A percentile compares a stretch with the other conserved stretches of the same genome.
phyloP scores from a whole-genome alignment of 2,797 vertebrate genomes.

The Cottoperca gobio region DNA sequence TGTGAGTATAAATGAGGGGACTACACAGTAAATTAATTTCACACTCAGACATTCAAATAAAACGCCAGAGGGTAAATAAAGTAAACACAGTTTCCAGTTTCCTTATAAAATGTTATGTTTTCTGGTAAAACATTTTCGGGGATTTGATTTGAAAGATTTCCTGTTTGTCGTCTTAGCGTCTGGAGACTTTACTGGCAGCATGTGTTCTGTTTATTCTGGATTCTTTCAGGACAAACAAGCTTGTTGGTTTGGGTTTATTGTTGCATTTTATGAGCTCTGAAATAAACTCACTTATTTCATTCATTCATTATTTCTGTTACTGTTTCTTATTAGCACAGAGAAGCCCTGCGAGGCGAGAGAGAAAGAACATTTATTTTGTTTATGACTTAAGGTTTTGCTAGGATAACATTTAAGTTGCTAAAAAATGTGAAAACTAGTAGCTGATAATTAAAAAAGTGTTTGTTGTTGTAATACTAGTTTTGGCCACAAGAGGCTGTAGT shows the following conservation, averaged over 20 bases:
- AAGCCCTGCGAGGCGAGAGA: too few relatives aligned
- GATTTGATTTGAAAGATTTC: background rate
- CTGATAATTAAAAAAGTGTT: too few relatives aligned
- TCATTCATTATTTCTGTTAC: background rate
- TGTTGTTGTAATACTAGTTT: too few relatives aligned
- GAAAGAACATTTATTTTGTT: too few relatives aligned
- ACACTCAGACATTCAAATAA: background rate
- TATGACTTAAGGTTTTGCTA: too few relatives aligned
- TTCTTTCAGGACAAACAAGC: background rate
- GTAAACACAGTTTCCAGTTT: background rate
- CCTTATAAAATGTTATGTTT: background rate
- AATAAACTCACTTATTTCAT: conserved; percentile 79
- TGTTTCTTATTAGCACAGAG: conserved; percentile 1
- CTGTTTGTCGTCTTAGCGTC: background rate
- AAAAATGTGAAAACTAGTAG: too few relatives aligned
- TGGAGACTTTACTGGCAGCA: too few relatives aligned
- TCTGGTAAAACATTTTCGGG: background rate
- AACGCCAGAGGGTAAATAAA: too few relatives aligned
- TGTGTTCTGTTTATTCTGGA: conserved; percentile 6
- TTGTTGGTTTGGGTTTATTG: conserved; percentile 29
- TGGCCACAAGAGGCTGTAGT: too few relatives aligned
- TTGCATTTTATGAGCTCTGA: conserved; percentile 43
- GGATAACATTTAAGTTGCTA: too few relatives aligned
- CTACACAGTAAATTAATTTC: background rate
- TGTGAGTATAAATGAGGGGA: background rate